Base-by-base conservation (phyloP, 2,888 invertebrate species). In the Strigamia maritima region DNA sequence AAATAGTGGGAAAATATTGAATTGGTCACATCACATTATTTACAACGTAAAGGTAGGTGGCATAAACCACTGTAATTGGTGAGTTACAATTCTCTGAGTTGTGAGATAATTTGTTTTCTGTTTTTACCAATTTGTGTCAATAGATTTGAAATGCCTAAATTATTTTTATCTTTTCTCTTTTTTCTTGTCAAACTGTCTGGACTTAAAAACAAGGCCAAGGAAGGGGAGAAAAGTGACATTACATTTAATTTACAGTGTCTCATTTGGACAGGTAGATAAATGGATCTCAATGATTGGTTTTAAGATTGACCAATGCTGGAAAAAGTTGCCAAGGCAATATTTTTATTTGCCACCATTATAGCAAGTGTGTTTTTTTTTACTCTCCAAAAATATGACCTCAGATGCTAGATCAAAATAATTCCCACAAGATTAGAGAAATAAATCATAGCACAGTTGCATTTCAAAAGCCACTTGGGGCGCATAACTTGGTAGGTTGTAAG, bases 191-290 rank as follows among this genome's bases (percentile, higher is more conserved):
- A 70, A 12, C 10, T 26, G 3, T 16, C 12, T 0, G 7, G 28
- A 70, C 26, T n/a, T 19, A 49, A 49, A 49, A 19, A 49, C 49
- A 49, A 49, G 19, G 19, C 49, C 10, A 35, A 1, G 35, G 0
- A 10, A 35, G 35, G 3, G 4, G 6, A 8, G 8, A 54, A 54
- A 54, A 54, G 8, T 70, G 70, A 70, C 70, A 70, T 70, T 26
- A 70, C 70, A 26, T 28, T 70, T 70, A 70, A 70, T 70, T 70
- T 28, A 70, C 70, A 70, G 28, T 16, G 28, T 70, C 28, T 16
- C n/a, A 28, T 28, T 26, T 70, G 28, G 70, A 70, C 70, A 70
- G 70, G 70, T 70, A 70, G 70, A 70, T 26, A 70, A 70, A 70
- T 70, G 70, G 70, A 28, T 70, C 28, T 28, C 12, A 28, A n/a